Evolutionary conservation across 2,888 invertebrate species (phyloP), one percentile per base, ranked within the genome.

Genomic region (Cloeon dipterum): DNA sequence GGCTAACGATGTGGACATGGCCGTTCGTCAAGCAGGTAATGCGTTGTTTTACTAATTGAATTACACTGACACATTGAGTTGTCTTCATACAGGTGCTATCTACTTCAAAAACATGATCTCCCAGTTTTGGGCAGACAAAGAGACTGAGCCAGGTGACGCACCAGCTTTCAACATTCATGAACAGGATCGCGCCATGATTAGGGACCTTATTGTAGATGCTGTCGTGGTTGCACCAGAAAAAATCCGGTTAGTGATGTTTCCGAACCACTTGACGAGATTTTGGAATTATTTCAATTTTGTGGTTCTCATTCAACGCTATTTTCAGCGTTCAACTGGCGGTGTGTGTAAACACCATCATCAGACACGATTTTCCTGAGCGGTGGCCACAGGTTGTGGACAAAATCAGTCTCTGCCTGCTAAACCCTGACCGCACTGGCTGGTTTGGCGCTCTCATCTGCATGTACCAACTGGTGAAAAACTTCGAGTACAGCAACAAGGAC

Each of bases 301-400:
- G 11, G 8, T 16, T 14, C 29, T 29, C 5, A 42, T 50, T n/a
- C n/a, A n/a, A n/a, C n/a, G n/a, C n/a, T n/a, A n/a, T n/a, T n/a
- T 55, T 35, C 50, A 74, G 89, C 52, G 68, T 81, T 32, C 94
- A 96, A 55, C 62, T 98, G 36, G 81, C 86, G 47, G 76, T 88
- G n/a, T 86, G 86, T 54, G 73, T 94, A 14, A 82, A 81, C 56
- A 75, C 74, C 42, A 91, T 98, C 43, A 81, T 96, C 33, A 93
- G 93, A 55, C 71, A 77, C 54, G 98, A 98, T 56, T 98, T 93
- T 55, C 96, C 98, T 4, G 74, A 76, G 34, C 68, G 83, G 46
- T 94, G 94, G 93, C 82, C 93, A 1, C 82, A 83, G 54, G 74
- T 96, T 43, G 86, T 93, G 8, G 93, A 94, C 53, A 93, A 93